Evolutionary conservation across 1,140 invertebrate species (phyloP).

Genomic region (Drosophila asahinai): DNA sequence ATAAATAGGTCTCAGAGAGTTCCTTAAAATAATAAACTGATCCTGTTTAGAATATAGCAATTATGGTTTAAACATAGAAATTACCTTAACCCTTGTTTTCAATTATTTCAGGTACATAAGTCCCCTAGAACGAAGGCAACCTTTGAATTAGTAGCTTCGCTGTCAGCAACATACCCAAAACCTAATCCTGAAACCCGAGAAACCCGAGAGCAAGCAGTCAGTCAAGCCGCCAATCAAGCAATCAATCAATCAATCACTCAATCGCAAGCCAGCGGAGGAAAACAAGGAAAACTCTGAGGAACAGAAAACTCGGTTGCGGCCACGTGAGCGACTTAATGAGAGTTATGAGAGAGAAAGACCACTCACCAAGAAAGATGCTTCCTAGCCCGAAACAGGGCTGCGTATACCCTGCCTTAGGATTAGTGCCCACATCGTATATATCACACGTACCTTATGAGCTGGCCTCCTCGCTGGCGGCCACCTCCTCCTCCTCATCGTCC

Average conservation of each 20-base stretch:
- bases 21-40: rapidly evolving
- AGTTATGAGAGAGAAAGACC: slow-evolving; percentile 92
- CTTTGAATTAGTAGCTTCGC: slow-evolving; percentile 12
- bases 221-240: slow-evolving; percentile 16
- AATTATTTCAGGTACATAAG: slow-evolving; percentile 44
- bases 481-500: slow-evolving; percentile 33
- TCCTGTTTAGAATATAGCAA: not conserved
- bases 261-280: not conserved
- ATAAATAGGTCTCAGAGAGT: not conserved
- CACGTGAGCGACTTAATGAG: slow-evolving; percentile 45
- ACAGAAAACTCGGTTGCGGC: slow-evolving; percentile 24
- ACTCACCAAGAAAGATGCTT: slow-evolving; percentile 91
- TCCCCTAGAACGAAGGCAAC: slow-evolving; percentile 31
- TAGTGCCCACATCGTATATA: slow-evolving; percentile 85
- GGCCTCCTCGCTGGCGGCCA: slow-evolving; percentile 72
- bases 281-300: slow-evolving; percentile 23
- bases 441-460: slow-evolving; percentile 85
- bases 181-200: not conserved
- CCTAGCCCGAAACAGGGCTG: slow-evolving; percentile 90
- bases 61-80: not conserved
- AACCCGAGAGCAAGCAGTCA: slow-evolving; percentile 2
- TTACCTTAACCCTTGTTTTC: not conserved
- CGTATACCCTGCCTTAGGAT: slow-evolving; percentile 88
- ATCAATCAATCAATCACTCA: slow-evolving; percentile 18
- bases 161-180: not conserved